Conservation (phyloP, 1,140 invertebrate species). For the Eriocheir sinensis region DNA sequence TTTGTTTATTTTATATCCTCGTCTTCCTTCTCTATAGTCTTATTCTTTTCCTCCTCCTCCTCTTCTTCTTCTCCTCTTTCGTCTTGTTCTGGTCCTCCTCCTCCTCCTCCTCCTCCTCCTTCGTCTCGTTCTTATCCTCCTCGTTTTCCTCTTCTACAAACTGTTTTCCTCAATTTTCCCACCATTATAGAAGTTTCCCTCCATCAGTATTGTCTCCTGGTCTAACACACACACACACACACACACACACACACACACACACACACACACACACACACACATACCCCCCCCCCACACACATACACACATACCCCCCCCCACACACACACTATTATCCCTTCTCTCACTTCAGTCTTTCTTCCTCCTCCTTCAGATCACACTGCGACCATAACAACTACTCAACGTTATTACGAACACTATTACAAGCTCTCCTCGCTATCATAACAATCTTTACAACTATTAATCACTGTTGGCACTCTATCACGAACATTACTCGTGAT, state of each 20-base stretch:
- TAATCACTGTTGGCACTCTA: too few relatives aligned
- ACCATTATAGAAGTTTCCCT: constrained; percentile 24
- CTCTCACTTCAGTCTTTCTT: too few relatives aligned
- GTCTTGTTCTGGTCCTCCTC: neutral
- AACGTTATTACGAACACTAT: too few relatives aligned
- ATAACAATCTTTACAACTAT: too few relatives aligned
- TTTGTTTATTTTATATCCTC: too few relatives aligned
- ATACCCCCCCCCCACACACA: neutral
- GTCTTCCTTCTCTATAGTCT: neutral
- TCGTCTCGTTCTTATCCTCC: neutral
- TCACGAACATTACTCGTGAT: too few relatives aligned
- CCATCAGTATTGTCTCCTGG: neutral
- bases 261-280: neutral
- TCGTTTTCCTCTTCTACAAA: neutral
- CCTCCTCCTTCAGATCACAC: too few relatives aligned
- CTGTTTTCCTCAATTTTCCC: neutral
- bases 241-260: neutral
- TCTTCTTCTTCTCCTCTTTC: neutral
- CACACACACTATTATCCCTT: too few relatives aligned
- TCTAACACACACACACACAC: neutral
- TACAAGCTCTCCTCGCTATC: too few relatives aligned
- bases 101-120: too few relatives aligned
- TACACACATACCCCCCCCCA: too few relatives aligned
- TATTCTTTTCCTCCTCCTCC: neutral
- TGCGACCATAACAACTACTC: too few relatives aligned